These are phyloP conservation scores for Deilephila elpenor DNA, from an alignment of 2,888 invertebrate species.

Conservation along the genomic window DNA sequence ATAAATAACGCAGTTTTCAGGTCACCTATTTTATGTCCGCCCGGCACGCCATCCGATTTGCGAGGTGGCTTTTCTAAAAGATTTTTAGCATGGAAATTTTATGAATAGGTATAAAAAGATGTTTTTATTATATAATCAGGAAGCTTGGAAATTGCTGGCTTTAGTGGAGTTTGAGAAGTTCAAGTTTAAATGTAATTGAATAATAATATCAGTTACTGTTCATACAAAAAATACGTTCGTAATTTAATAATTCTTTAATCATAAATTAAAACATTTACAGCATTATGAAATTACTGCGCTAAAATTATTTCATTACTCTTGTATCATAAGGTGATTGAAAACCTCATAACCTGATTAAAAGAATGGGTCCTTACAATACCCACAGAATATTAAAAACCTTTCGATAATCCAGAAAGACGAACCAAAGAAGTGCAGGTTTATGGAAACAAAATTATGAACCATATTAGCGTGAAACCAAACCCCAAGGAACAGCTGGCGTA, in stretches of 20 bases:
- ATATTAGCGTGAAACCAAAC: too few relatives aligned
- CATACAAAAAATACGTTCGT: background rate
- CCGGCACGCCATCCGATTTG: conserved; percentile 20
- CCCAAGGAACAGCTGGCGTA: background rate
- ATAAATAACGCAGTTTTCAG: conserved; percentile 19
- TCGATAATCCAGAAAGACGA: too few relatives aligned
- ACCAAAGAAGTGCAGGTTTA: too few relatives aligned
- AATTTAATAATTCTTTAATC: too few relatives aligned
- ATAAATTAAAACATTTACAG: too few relatives aligned
- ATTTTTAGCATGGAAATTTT: conserved; percentile 3
- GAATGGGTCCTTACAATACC: too few relatives aligned
- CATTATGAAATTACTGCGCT: too few relatives aligned
- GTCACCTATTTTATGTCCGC: conserved; percentile 20
- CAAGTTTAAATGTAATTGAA: background rate
- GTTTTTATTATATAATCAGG: background rate
- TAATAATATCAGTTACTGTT: background rate
- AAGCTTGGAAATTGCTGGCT: background rate
- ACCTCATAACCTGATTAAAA: too few relatives aligned
- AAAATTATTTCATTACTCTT: too few relatives aligned
- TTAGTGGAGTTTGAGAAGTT: background rate
- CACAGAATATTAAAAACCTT: too few relatives aligned
- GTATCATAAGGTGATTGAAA: too few relatives aligned
- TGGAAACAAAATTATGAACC: too few relatives aligned
- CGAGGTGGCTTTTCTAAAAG: background rate
- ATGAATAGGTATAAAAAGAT: background rate